phyloP scores from a whole-genome alignment of 2,113 vertebrate species.

The Dunckerocampus dactyliophorus region DNA sequence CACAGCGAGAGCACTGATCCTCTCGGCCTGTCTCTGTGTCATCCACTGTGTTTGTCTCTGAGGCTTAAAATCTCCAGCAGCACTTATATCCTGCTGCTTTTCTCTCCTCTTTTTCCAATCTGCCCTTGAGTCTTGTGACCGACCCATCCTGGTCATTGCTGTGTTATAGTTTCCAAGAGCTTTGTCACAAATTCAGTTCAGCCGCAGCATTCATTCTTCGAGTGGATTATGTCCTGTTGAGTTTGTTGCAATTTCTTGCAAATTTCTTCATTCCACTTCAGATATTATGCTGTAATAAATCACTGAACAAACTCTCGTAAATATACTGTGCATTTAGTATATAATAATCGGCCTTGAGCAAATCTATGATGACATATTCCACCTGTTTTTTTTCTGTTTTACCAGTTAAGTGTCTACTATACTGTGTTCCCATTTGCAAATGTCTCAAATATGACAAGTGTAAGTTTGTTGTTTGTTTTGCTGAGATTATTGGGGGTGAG shows the following conservation, averaged over 20 bases:
- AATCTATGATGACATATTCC: neutral
- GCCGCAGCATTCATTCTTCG: neutral
- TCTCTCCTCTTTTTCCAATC: neutral
- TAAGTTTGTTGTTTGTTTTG: too few relatives aligned
- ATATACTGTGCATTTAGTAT: neutral
- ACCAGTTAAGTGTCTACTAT: too few relatives aligned
- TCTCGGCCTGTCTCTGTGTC: conserved; percentile 15
- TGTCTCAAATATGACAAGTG: too few relatives aligned
- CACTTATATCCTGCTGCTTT: conserved; percentile 4
- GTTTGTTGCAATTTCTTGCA: neutral
- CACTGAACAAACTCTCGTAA: neutral
- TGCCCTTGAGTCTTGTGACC: neutral
- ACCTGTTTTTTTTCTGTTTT: neutral
- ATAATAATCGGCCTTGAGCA: neutral
- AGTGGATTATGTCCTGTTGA: conserved; percentile 1
- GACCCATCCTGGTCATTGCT: neutral
- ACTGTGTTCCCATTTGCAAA: too few relatives aligned
- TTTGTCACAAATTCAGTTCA: neutral
- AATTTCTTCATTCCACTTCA: conserved; percentile 3
- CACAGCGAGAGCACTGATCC: conserved; percentile 47
- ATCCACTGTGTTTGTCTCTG: conserved; percentile 15
- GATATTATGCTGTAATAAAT: neutral
- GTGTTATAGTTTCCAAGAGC: neutral
- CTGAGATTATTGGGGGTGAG: neutral
- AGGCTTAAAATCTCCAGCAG: conserved; percentile 26